phyloP scores from a whole-genome alignment of 2,888 invertebrate species.

The Lymantria monacha region DNA sequence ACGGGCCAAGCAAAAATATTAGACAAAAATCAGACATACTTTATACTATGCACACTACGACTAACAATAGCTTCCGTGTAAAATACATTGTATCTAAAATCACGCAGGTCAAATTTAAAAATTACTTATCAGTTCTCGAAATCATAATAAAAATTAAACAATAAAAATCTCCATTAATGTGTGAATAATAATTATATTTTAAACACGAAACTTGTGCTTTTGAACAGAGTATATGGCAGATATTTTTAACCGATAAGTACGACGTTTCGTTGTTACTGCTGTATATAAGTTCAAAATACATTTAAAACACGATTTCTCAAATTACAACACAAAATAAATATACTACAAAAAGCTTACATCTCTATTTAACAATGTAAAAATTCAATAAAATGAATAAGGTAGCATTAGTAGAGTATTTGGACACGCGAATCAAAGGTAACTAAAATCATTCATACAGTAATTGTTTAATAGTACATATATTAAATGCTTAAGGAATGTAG shows the following conservation, averaged over 20 bases:
- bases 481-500: slow-evolving; percentile 41
- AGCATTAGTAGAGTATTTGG: slow-evolving; percentile 31
- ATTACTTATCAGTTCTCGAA: too few relatives aligned
- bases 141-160: too few relatives aligned
- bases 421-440: slow-evolving; percentile 35
- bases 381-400: slow-evolving; percentile 21
- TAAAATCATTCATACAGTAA: slow-evolving; percentile 18
- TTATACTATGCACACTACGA: not conserved
- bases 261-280: too few relatives aligned
- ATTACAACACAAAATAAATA: slow-evolving; percentile 62
- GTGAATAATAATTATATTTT: not conserved
- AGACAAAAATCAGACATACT: not conserved
- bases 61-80: not conserved
- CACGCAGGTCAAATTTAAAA: not conserved
- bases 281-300: slow-evolving; percentile 24
- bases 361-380: slow-evolving; percentile 34
- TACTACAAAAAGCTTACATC: slow-evolving; percentile 51
- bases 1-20: not conserved
- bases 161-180: too few relatives aligned
- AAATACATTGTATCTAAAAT: not conserved
- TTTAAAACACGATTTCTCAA: slow-evolving; percentile 55
- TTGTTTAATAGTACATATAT: slow-evolving; percentile 26
- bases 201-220: not conserved
- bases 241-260: not conserved
- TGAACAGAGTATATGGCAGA: not conserved